Conservation (phyloP, 2,888 invertebrate genomes). For the Unio delphinus region DNA sequence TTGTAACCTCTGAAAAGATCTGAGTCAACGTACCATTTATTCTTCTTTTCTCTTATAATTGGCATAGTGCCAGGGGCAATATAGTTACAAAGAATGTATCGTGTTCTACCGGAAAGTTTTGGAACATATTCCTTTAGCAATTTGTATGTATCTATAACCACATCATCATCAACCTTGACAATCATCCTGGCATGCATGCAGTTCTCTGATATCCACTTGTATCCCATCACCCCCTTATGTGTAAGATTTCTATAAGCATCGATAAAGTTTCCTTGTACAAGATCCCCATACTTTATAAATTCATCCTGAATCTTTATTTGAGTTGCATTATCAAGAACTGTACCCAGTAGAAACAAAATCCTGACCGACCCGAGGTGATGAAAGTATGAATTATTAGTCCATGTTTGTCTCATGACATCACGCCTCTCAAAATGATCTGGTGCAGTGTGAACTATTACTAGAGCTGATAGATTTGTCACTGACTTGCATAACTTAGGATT, state of each 20-base stretch:
- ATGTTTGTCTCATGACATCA: too few relatives aligned
- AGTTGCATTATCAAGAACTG: too few relatives aligned
- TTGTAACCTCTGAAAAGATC: constrained; percentile 22
- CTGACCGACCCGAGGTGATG: not conserved
- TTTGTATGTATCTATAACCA: constrained; percentile 42
- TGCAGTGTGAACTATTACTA: too few relatives aligned
- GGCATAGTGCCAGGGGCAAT: constrained; percentile 28
- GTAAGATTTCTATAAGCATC: constrained; percentile 51
- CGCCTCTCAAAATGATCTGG: too few relatives aligned
- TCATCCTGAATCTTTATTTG: too few relatives aligned
- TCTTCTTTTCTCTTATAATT: constrained; percentile 24
- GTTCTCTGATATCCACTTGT: constrained; percentile 45
- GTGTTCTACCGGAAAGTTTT: constrained; percentile 12
- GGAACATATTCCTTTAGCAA: constrained; percentile 20
- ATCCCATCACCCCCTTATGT: constrained; percentile 49
- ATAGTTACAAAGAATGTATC: constrained; percentile 31
- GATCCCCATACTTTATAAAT: too few relatives aligned
- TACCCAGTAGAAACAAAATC: too few relatives aligned
- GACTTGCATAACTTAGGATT: too few relatives aligned
- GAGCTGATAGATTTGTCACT: too few relatives aligned
- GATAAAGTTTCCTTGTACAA: constrained; percentile 23
- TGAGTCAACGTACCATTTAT: constrained; percentile 28
- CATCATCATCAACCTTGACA: constrained; percentile 52
- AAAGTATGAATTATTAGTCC: too few relatives aligned
- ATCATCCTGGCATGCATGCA: constrained; percentile 28